Percentiles rank a stretch among this genome's conserved stretches.
These are phyloP conservation scores for Centropus unirufus DNA, from an alignment of 2,113 vertebrate genomes.

Conservation along the genomic window DNA sequence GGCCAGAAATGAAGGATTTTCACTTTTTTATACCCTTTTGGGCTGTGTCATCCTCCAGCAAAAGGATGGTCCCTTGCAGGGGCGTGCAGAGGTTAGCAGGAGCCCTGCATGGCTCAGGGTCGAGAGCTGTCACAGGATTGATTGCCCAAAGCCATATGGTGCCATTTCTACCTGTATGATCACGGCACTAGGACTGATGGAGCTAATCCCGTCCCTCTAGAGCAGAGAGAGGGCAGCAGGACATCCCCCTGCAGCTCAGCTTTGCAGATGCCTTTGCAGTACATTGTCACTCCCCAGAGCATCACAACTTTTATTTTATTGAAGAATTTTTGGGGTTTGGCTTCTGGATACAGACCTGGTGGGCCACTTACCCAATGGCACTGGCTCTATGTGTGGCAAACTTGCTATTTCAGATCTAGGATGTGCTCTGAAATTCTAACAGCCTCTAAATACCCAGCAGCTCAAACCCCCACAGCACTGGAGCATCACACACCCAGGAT, in stretches of 20 bases:
- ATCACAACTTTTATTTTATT: not conserved
- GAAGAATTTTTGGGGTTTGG: not conserved
- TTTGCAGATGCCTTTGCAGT: not conserved
- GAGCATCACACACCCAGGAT: not conserved
- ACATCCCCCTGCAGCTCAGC: not conserved
- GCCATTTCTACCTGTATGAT: not conserved
- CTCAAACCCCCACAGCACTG: not conserved
- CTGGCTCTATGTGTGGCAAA: rapidly evolving
- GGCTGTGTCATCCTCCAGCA: not conserved
- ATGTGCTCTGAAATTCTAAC: not conserved
- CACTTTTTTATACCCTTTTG: not conserved
- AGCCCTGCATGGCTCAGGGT: rapidly evolving
- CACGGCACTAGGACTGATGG: rapidly evolving
- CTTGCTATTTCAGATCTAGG: not conserved
- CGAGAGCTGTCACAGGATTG: not conserved
- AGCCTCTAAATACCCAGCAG: not conserved
- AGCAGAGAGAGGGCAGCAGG: not conserved
- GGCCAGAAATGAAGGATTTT: not conserved
- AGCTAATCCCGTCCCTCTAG: not conserved
- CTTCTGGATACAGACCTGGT: not conserved
- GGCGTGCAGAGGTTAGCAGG: rapidly evolving
- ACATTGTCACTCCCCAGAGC: rapidly evolving
- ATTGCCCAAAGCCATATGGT: not conserved
- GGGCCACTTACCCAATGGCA: not conserved
- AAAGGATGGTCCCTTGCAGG: not conserved